Evolutionary conservation across 2,888 invertebrate genomes (phyloP).

Genomic region (Oscheius sp.): DNA sequence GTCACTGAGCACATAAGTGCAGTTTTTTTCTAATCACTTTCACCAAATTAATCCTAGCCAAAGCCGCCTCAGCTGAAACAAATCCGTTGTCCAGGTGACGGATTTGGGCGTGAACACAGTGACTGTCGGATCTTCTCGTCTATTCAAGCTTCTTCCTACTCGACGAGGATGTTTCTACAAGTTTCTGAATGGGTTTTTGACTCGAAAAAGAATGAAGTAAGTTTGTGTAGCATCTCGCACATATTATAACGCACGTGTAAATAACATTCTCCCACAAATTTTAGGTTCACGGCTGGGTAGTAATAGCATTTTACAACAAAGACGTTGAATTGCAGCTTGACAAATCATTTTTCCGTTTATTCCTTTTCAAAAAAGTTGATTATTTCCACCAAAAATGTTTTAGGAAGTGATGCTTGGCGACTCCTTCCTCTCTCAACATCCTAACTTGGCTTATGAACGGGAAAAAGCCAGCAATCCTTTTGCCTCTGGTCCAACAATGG

Average conservation of each 20-base stretch:
- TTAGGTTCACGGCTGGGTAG: no score
- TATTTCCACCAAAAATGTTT: background rate
- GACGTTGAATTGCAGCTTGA: background rate
- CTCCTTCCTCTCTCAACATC: background rate
- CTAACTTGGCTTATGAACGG: background rate
- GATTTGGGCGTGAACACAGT: no score
- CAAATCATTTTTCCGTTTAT: background rate
- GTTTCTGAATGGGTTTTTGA: background rate
- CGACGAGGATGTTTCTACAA: background rate
- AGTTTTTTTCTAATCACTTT: no score
- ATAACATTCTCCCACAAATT: no score
- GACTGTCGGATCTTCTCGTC: background rate
- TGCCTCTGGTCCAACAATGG: background rate
- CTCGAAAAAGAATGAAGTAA: background rate
- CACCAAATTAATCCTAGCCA: no score
- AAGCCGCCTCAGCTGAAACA: no score
- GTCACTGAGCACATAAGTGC: no score
- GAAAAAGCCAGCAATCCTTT: no score
- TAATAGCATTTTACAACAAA: no score
- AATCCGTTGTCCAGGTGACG: no score
- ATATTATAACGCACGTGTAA: no score
- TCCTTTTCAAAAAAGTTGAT: background rate
- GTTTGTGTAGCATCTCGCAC: background rate
- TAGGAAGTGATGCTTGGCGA: constrained; percentile 6
- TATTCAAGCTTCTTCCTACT: background rate